Conservation (phyloP, 2,888 invertebrate species). For the Torymus tubicola region DNA sequence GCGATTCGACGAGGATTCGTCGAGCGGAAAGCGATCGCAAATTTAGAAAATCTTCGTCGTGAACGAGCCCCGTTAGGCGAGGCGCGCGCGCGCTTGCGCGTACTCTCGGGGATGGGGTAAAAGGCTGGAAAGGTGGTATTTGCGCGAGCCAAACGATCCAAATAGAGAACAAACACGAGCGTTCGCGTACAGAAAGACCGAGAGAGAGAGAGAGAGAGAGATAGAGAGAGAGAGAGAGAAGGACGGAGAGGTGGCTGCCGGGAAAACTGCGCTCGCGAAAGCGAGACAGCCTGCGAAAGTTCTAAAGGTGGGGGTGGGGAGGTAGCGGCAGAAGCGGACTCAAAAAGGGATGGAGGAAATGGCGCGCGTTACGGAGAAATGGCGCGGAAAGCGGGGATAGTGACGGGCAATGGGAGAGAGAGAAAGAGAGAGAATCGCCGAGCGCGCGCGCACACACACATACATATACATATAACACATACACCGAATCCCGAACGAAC, state of each 20-base stretch:
- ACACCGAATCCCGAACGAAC: slow-evolving; percentile 65
- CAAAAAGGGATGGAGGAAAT: slow-evolving; percentile 74
- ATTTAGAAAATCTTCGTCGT: slow-evolving; percentile 68
- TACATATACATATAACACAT: slow-evolving; percentile 53
- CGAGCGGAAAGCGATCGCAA: slow-evolving; percentile 66
- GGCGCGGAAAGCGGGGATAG: slow-evolving; percentile 76
- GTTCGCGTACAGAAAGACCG: no score
- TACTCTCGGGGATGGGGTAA: slow-evolving; percentile 53
- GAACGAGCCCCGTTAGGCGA: slow-evolving; percentile 59
- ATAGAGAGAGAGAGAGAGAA: background rate
- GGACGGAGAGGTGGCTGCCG: slow-evolving; percentile 18
- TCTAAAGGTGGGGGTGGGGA: background rate
- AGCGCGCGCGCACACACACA: slow-evolving; percentile 50
- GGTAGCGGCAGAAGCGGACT: slow-evolving; percentile 58
- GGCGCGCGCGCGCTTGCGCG: slow-evolving; percentile 17
- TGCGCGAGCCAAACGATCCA: slow-evolving; percentile 75
- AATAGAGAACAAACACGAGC: slow-evolving; percentile 75
- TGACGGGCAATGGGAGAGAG: slow-evolving; percentile 70
- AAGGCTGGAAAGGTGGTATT: slow-evolving; percentile 71
- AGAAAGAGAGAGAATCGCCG: slow-evolving; percentile 27
- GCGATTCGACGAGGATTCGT: slow-evolving; percentile 60
- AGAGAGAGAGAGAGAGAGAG: no score
- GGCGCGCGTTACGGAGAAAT: slow-evolving; percentile 76
- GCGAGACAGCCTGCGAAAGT: slow-evolving; percentile 54
- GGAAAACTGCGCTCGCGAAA: slow-evolving; percentile 49